Evolutionary conservation across 2,113 vertebrate species (phyloP).

Genomic region (Antechinus stuartii): DNA sequence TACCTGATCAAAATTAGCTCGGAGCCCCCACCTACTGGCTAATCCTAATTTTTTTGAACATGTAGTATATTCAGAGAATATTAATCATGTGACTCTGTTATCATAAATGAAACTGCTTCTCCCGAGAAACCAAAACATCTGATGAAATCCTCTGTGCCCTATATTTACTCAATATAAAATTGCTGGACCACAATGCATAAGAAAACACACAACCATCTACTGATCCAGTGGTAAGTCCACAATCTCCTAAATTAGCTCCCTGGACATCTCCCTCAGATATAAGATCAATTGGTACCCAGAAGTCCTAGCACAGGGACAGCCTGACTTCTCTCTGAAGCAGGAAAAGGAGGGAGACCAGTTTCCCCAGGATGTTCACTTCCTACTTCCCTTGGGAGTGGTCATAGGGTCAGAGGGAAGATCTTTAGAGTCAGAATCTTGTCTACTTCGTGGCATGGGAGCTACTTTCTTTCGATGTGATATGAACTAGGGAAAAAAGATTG

Average conservation of each 20-base stretch:
- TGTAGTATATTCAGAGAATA: background rate
- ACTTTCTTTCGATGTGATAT: background rate
- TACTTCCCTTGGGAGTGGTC: background rate
- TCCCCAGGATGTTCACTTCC: background rate
- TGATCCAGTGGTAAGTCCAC: background rate
- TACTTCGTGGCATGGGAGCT: background rate
- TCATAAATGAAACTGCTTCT: background rate
- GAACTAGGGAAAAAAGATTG: background rate
- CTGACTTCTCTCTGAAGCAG: background rate
- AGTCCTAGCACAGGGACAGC: background rate
- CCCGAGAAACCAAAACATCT: background rate
- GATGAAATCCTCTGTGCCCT: too few relatives aligned
- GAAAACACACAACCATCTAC: background rate
- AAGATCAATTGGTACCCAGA: too few relatives aligned
- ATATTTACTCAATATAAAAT: background rate
- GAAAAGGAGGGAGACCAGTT: background rate
- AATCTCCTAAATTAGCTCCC: too few relatives aligned
- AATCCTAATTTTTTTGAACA: background rate
- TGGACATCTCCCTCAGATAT: background rate
- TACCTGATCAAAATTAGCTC: background rate
- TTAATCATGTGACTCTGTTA: background rate
- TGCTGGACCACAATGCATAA: background rate
- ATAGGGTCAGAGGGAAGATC: background rate
- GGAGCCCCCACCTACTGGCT: background rate
- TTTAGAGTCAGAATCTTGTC: background rate